Base-by-base conservation (phyloP, 2,113 vertebrate genomes). In the Oplegnathus fasciatus region DNA sequence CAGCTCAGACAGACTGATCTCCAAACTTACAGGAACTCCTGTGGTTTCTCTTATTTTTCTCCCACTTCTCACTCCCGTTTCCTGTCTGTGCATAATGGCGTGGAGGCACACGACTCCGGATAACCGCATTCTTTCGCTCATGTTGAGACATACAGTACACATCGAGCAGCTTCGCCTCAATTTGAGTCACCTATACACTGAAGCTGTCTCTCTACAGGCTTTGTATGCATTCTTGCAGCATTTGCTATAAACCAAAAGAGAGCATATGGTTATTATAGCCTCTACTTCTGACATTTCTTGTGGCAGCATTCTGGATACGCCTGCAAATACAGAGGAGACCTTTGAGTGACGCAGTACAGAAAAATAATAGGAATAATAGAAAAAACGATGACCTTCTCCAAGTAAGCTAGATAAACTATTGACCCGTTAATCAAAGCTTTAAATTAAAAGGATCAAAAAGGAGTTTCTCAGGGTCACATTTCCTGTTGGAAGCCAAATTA, bases 1-100 rank as follows among this genome's bases (percentile, higher is more conserved):
- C 72, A 80, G 55, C 82, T 85, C 71, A 68, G 44, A 71, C 72
- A 79, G 46, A 80, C 67, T 66, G 77, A 82, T 78, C 55, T 86
- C 78, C 50, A 82, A 75, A 88, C 73, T 75, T 71, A 30, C 30
- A 84, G 67, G 48, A 80, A 64, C 52, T 68, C 48, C 7, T 37
- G 54, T 42, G 71, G 81, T 74, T 84, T 74, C 37, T 75, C 24
- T 37, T 70, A 13, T 80, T 78, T 37, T 54, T 62, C 52, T 67
- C 55, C 37, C 20, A 3, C 24, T 76, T 75, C 42, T 37, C 40
- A 20, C 69, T 82, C 54, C 17, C 0, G 64, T 32, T 75, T 78
- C 34, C 64, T 52, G 15, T 37, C 57, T 42, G 74, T 61, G 68
- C 76, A 50, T 40, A 60, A 69, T 48, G 61, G 82, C 79, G 40